Conservation (phyloP, 2,888 invertebrate species). For the Ceratothoa steindachneri region DNA sequence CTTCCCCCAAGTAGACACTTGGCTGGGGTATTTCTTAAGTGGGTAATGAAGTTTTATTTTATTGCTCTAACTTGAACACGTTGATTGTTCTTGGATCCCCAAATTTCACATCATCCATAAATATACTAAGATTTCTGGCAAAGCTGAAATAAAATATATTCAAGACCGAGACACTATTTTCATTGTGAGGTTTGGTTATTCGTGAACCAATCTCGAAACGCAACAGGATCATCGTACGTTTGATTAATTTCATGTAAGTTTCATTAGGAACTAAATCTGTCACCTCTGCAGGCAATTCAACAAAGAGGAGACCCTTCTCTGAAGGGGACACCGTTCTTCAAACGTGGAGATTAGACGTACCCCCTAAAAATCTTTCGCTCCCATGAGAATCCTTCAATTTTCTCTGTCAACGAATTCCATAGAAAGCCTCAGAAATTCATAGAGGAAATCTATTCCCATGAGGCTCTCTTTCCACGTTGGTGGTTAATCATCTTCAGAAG, state of each 20-base stretch:
- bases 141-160: too few species aligned
- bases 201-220: too few species aligned
- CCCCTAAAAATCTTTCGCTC: background rate
- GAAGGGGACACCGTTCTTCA: background rate
- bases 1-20: too few species aligned
- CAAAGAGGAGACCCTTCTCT: background rate
- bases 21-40: too few species aligned
- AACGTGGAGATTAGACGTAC: background rate
- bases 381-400: background rate
- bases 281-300: background rate
- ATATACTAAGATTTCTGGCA: too few species aligned
- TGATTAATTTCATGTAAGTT: background rate
- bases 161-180: too few species aligned
- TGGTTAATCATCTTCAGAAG: background rate
- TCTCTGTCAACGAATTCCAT: constrained; percentile 3
- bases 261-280: background rate
- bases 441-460: constrained; percentile 5
- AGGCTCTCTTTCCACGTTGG: background rate
- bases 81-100: too few species aligned
- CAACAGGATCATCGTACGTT: background rate
- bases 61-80: too few species aligned
- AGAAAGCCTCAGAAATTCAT: background rate
- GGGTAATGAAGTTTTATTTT: too few species aligned
- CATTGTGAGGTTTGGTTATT: too few species aligned
- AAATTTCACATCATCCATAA: too few species aligned